phyloP scores from a whole-genome alignment of 2,797 vertebrate species.

The Lepus townsendii region DNA sequence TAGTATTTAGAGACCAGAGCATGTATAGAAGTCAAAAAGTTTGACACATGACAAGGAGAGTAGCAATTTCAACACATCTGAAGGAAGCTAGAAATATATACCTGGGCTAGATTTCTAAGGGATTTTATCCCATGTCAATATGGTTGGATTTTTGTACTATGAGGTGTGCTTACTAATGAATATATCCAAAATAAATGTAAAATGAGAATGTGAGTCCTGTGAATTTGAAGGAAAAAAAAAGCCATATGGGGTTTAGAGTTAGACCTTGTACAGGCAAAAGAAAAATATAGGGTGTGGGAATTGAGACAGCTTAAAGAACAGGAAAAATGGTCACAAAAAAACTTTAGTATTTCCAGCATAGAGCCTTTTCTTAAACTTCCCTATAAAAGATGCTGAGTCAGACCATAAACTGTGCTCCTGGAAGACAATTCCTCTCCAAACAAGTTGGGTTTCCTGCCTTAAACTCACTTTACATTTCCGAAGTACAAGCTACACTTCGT shows the following conservation, averaged over 20 bases:
- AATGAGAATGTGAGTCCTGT: not conserved
- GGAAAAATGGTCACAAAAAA: not conserved
- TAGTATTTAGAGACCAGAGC: not conserved
- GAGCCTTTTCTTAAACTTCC: not conserved
- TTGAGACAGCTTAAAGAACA: not conserved
- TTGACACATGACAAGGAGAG: not conserved
- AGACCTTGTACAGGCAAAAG: not conserved
- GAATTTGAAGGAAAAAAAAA: not conserved
- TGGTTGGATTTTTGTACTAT: not conserved
- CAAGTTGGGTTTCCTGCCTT: not conserved
- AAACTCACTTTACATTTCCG: not conserved
- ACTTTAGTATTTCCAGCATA: not conserved
- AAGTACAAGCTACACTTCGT: too few relatives aligned
- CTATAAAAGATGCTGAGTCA: not conserved
- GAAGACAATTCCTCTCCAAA: not conserved
- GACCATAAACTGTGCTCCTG: not conserved
- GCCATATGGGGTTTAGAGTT: not conserved
- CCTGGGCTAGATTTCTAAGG: not conserved
- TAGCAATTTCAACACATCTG: not conserved
- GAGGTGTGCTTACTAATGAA: not conserved
- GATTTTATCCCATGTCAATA: not conserved
- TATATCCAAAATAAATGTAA: not conserved
- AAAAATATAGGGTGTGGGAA: not conserved
- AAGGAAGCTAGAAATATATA: not conserved
- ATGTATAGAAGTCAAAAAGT: not conserved